Base-by-base conservation (phyloP, 2,797 vertebrate genomes). In the Fistularia tabacaria region DNA sequence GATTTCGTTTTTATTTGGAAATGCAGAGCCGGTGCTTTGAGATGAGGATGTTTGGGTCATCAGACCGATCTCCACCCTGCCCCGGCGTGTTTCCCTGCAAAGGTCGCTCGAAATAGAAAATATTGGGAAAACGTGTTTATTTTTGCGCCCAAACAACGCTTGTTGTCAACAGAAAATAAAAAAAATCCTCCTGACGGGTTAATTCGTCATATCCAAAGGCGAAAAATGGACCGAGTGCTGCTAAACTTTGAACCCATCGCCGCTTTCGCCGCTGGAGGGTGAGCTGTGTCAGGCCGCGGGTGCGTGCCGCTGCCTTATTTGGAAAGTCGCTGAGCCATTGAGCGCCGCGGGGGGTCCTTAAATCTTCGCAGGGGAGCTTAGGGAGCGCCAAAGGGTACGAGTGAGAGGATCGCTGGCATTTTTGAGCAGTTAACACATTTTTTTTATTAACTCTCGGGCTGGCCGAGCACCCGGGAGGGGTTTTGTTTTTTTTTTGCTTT, bases 391-490 rank as follows among this genome's bases (percentile, higher is more conserved):
- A 73, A 74, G 66, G 54, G 55, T 73, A 69, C 25, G 14, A 13
- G 44, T 15, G 8, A 37, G 53, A 67, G 64, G 57, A 85, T 83
- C 51, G 57, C 63, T 79, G 69, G 51, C 72, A 82, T 87, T 80
- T 82, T 69, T 85, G 25, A 77, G 74, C 51, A 58, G 75, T 85
- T 85, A 73, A 77, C 69, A 79, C 65, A 60, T 71, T 76, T 80
- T 69, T 55, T 50, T 54, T 64, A 47, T 66, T 71, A 68, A 51
- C 49, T 7, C 54, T 51, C 6, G 55, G 58, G 14, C 9, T 66
- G 59, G 71, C 58, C 62, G 49, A 38, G 71, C 54, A 66, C 37
- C 67, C 56, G 55, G 56, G 44, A 55, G 53, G 55, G 54, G 42
- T 14, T 10, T 8, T 1, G 46, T 14, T 36, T 36, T 13, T 69